A percentile compares a stretch with the other conserved stretches of the same genome.
Evolutionary conservation across 1,140 invertebrate genomes (phyloP).

Genomic region (Tetragnatha versicolor): DNA sequence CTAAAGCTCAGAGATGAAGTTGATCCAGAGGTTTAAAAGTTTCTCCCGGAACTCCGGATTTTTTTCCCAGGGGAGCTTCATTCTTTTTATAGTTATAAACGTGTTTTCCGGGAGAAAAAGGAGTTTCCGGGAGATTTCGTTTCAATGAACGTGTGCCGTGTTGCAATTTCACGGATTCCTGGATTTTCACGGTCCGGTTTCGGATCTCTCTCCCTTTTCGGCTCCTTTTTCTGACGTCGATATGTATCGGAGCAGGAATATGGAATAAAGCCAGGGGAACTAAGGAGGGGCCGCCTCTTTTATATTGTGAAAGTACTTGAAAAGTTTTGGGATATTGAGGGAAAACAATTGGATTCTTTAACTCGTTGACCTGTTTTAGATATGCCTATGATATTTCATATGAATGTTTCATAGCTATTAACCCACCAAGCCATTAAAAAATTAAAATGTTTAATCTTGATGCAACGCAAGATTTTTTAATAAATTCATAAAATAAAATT

Average conservation of each 20-base stretch:
- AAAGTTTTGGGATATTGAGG: too few relatives aligned
- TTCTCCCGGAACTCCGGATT: not conserved
- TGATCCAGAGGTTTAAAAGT: slow-evolving; percentile 31
- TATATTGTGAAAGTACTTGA: too few relatives aligned
- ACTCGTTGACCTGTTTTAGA: too few relatives aligned
- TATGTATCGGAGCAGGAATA: not conserved
- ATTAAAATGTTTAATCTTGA: too few relatives aligned
- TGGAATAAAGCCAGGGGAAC: not conserved
- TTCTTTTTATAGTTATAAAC: slow-evolving; percentile 24
- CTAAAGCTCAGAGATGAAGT: slow-evolving; percentile 24
- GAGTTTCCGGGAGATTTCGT: slow-evolving; percentile 26
- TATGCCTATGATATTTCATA: too few relatives aligned
- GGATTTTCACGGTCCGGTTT: slow-evolving; percentile 7
- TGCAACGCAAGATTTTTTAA: too few relatives aligned
- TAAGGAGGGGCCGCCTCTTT: not conserved
- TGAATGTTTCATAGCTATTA: too few relatives aligned
- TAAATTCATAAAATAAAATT: too few relatives aligned
- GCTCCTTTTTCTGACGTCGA: not conserved
- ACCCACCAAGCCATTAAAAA: too few relatives aligned
- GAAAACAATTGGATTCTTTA: too few relatives aligned
- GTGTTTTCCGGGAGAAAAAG: slow-evolving; percentile 4
- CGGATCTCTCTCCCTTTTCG: not conserved
- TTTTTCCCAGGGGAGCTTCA: not conserved
- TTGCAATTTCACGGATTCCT: slow-evolving; percentile 34
- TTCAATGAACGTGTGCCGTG: slow-evolving; percentile 1